These are phyloP conservation scores for Achroia grisella DNA, from an alignment of 1,140 invertebrate genomes.

Conservation along the genomic window DNA sequence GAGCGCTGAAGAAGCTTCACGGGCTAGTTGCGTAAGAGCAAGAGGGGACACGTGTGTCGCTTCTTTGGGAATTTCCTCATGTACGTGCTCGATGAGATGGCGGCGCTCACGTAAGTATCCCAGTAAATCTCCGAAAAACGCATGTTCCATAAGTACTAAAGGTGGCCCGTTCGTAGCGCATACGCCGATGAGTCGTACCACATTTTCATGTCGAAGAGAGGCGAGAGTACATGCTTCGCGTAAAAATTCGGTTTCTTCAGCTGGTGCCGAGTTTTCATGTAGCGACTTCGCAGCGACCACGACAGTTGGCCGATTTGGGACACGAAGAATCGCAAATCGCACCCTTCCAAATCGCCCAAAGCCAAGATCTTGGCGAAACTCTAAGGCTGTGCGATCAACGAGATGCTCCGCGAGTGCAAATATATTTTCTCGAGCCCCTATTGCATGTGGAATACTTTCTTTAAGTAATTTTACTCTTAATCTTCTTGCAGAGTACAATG, in stretches of 20 bases:
- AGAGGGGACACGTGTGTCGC: conserved; percentile 83
- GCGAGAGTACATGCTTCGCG: conserved; percentile 7
- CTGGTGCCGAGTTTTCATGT: background rate
- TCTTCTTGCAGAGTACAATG: too few species aligned
- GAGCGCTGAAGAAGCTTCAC: conserved; percentile 90
- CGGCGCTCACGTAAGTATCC: conserved; percentile 29
- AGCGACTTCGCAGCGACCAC: conserved; percentile 7
- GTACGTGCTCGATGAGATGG: conserved; percentile 11
- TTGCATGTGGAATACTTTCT: too few species aligned
- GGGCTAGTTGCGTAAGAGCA: conserved; percentile 85
- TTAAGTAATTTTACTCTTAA: too few species aligned
- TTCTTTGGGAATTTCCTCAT: conserved; percentile 59
- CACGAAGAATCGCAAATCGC: conserved; percentile 10
- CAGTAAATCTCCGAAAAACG: conserved; percentile 37
- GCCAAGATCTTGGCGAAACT: conserved; percentile 72
- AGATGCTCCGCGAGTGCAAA: background rate
- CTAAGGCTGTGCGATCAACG: conserved; percentile 7
- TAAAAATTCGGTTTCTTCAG: conserved; percentile 8
- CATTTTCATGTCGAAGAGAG: conserved; percentile 28
- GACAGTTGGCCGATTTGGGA: background rate
- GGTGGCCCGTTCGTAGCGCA: conserved; percentile 35
- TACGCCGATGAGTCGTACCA: conserved; percentile 45
- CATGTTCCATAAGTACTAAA: conserved; percentile 47
- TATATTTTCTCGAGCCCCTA: too few species aligned
- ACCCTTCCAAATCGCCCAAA: conserved; percentile 86